phyloP scores from a whole-genome alignment of 2,888 invertebrate species.

The Charanyca ferruginea region DNA sequence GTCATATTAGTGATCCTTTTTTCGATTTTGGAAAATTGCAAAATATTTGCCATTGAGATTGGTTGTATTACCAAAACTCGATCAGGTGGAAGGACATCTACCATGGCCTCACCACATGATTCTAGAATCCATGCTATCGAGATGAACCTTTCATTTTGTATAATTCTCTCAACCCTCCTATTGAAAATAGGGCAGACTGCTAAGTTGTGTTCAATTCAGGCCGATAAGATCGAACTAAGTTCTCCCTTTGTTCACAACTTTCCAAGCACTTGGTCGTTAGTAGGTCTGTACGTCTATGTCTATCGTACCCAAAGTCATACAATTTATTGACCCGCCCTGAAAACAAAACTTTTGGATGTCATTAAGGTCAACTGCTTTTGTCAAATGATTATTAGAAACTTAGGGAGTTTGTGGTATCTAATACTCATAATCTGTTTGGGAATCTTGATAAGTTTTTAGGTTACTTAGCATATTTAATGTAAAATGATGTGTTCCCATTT shows the following conservation, averaged over 20 bases:
- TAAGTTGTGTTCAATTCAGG: conserved; percentile 30
- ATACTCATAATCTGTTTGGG: background rate
- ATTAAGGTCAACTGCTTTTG: conserved; percentile 44
- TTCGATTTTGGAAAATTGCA: too few species aligned
- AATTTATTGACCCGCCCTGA: conserved; percentile 33
- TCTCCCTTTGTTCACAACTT: conserved; percentile 43
- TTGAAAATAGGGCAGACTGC: conserved; percentile 44
- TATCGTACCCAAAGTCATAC: conserved; percentile 27
- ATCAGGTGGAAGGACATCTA: too few species aligned
- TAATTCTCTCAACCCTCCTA: too few species aligned
- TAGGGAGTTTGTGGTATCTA: background rate
- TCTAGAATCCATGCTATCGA: too few species aligned
- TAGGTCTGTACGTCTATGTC: too few species aligned
- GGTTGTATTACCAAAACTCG: too few species aligned
- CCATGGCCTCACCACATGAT: too few species aligned
- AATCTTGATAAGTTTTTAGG: background rate
- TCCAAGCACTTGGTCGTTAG: conserved; percentile 13
- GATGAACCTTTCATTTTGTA: too few species aligned
- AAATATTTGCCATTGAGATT: too few species aligned
- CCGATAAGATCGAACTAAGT: conserved; percentile 46
- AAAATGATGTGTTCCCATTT: background rate
- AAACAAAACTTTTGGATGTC: conserved; percentile 38
- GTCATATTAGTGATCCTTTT: too few species aligned
- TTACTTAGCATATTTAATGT: background rate
- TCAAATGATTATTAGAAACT: conserved; percentile 20